phyloP scores from a whole-genome alignment of 2,888 invertebrate genomes.

The Neria commutata region DNA sequence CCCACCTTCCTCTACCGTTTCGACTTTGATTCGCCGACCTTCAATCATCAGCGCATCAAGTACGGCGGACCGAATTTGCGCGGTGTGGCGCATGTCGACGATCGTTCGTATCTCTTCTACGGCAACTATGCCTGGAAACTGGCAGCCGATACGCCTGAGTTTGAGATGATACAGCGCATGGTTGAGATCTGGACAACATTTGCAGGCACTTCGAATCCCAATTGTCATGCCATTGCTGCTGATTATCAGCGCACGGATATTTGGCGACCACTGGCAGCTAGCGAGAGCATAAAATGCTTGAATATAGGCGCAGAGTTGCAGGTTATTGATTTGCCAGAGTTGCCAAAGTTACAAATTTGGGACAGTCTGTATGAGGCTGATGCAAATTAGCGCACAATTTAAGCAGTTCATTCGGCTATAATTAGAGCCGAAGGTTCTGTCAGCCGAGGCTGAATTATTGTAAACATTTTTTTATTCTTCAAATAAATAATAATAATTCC shows the following conservation, averaged over 20 bases:
- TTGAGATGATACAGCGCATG: constrained; percentile 55
- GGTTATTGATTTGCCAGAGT: constrained; percentile 52
- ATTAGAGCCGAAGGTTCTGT: too few relatives aligned
- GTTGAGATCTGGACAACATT: constrained; percentile 54
- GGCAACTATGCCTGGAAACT: constrained; percentile 50
- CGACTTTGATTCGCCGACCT: constrained; percentile 56
- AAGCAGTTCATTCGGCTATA: too few relatives aligned
- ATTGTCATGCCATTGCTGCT: too few relatives aligned
- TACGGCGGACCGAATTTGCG: constrained; percentile 49
- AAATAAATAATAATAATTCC: too few relatives aligned
- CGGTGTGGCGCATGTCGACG: constrained; percentile 58
- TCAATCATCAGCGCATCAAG: constrained; percentile 53
- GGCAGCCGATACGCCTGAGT: constrained; percentile 48
- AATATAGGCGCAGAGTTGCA: constrained; percentile 47
- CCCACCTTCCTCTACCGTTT: constrained; percentile 59
- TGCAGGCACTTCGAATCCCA: constrained; percentile 53
- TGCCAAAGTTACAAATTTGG: constrained; percentile 49
- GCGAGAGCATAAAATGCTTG: constrained; percentile 42
- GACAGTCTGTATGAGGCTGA: constrained; percentile 41
- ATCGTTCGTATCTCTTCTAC: constrained; percentile 58
- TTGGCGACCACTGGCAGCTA: too few relatives aligned
- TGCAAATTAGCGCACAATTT: too few relatives aligned
- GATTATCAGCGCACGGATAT: too few relatives aligned
- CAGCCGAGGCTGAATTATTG: too few relatives aligned
- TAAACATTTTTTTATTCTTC: too few relatives aligned